A percentile compares a stretch with the other conserved stretches of the same genome.
Evolutionary conservation across 2,888 invertebrate species (phyloP).

Genomic region (Lithophane ornitopus): DNA sequence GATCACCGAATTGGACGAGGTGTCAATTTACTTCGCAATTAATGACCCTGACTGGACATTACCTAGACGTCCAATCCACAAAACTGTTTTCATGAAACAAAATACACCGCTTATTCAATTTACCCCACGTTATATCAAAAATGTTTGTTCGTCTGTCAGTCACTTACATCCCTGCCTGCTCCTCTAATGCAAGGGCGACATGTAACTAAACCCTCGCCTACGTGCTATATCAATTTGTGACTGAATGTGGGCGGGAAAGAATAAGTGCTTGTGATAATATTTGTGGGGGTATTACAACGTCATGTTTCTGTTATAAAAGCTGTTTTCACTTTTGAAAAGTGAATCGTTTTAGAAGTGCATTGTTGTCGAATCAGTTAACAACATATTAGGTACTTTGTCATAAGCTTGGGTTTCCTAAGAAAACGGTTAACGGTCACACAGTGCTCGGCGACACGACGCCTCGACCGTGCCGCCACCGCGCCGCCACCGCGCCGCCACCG

Average conservation of each 20-base stretch:
- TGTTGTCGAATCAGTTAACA: not conserved
- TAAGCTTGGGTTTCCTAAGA: too few species aligned
- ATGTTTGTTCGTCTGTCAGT: not conserved
- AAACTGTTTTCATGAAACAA: slow-evolving; percentile 1
- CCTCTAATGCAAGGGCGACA: slow-evolving; percentile 4
- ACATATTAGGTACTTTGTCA: too few species aligned
- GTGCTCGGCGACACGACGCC: too few species aligned
- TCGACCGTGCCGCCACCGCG: too few species aligned
- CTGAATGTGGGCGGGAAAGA: slow-evolving; percentile 17
- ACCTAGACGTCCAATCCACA: not conserved
- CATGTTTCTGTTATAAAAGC: not conserved
- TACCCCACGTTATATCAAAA: not conserved
- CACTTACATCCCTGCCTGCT: slow-evolving; percentile 14
- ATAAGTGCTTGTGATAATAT: slow-evolving; percentile 10
- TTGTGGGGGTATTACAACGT: not conserved
- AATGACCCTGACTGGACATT: too few species aligned
- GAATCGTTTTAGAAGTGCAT: not conserved
- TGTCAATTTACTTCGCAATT: not conserved
- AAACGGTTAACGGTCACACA: too few species aligned
- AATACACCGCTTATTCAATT: not conserved
- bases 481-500: too few species aligned
- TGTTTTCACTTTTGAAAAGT: not conserved
- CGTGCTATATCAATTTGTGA: slow-evolving; percentile 37
- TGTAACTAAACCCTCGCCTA: slow-evolving; percentile 29
- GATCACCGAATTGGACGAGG: too few species aligned